Base-by-base conservation (phyloP, 2,888 invertebrate genomes). In the Brachypterus glaber region DNA sequence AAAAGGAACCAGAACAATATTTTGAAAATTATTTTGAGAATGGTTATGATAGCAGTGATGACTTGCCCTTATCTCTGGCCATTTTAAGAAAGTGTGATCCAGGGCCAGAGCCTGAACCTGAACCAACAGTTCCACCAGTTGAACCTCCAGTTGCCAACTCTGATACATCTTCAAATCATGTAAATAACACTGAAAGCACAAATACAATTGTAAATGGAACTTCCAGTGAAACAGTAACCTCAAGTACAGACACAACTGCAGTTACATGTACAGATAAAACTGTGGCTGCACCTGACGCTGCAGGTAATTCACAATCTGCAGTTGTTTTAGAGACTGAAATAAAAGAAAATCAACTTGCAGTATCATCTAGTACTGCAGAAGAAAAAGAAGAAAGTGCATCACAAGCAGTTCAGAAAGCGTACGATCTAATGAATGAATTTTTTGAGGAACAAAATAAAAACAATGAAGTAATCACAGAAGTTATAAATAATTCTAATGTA, bases 1-100 rank as follows among this genome's bases (percentile, higher is more conserved):
- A n/a, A n/a, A n/a, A n/a, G n/a, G n/a, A n/a, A n/a, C 41, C 41
- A 7, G 41, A 44, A 32, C 12, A 31, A 29, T 30, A 29, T n/a
- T 14, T 31, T 13, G 14, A 17, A 8, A 15, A 9, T 5, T 15
- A n/a, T 15, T 15, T 26, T 24, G 33, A 33, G 11, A 24, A 18
- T 27, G 27, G 27, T 11, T 13, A 9, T 4, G 12, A 13, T 11
- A 27, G 27, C 12, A 27, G 27, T 27, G 27, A 27, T 11, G 27
- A 27, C 12, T 11, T 27, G 5, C 27, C n/a, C n/a, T n/a, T n/a
- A n/a, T n/a, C 27, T 9, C 12, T 27, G 7, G 27, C 27, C 12
- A 21, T 9, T 21, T 7, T 21, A 9, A 21, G 5, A 9, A 21
- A 21, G 9, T 7, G 9, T 7, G 9, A n/a, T 32, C 17, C 16